phyloP scores from a whole-genome alignment of 64 coral and sea anemone species.

The Acropora tenuis region DNA sequence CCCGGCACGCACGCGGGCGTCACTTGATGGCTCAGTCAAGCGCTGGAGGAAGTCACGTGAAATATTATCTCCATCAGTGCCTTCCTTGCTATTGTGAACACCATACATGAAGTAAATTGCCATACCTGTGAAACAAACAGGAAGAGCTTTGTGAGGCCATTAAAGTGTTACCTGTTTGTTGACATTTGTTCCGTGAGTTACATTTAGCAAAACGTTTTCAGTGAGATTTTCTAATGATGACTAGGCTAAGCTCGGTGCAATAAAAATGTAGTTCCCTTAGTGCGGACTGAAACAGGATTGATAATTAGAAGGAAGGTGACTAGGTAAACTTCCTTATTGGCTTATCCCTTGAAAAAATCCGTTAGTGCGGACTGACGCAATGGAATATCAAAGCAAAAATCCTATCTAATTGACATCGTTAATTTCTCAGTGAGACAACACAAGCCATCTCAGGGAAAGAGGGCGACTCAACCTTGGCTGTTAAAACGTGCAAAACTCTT shows the following conservation, averaged over 20 bases:
- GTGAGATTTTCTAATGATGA: too few relatives aligned
- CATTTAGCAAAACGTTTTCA: too few relatives aligned
- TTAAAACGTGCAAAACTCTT: too few relatives aligned
- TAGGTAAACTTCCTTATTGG: background rate
- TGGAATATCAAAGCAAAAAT: too few relatives aligned
- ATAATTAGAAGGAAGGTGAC: too few relatives aligned
- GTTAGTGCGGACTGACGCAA: background rate
- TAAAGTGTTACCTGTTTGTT: background rate
- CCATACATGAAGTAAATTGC: slow-evolving; percentile 72
- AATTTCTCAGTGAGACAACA: too few relatives aligned
- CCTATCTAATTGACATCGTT: too few relatives aligned
- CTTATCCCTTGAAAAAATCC: background rate
- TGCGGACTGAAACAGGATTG: too few relatives aligned
- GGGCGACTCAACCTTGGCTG: too few relatives aligned
- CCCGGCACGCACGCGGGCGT: background rate
- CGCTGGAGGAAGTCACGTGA: slow-evolving; percentile 39
- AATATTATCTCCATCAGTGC: background rate
- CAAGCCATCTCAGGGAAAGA: too few relatives aligned
- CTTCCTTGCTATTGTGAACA: slow-evolving; percentile 50
- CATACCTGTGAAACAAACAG: slow-evolving; percentile 26
- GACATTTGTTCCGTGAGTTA: background rate
- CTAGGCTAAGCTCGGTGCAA: too few relatives aligned
- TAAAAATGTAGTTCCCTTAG: too few relatives aligned
- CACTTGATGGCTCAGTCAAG: background rate
- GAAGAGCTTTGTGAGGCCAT: background rate